Percentiles rank a stretch among this genome's conserved stretches.
phyloP scores from a whole-genome alignment of 1,140 invertebrate genomes.

The Heterodera schachtii region DNA sequence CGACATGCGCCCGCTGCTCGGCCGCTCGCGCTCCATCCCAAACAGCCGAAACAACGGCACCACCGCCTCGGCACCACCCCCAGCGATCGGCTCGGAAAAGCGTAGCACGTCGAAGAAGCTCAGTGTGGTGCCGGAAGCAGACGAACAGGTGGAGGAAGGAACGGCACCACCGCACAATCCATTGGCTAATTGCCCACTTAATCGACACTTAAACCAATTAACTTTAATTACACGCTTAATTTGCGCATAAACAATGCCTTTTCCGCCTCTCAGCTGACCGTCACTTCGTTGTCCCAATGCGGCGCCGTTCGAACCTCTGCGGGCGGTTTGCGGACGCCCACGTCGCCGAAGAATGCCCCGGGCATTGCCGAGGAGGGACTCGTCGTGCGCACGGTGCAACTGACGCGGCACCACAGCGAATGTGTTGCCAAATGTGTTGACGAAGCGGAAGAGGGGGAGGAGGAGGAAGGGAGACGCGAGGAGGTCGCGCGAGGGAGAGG shows the following conservation, averaged over 20 bases:
- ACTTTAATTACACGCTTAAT: background rate
- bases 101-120: slow-evolving; percentile 47
- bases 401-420: slow-evolving; percentile 12
- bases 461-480: background rate
- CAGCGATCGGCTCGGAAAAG: slow-evolving; percentile 12
- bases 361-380: background rate
- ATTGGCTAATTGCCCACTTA: background rate
- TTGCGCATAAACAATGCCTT: too few species aligned
- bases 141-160: slow-evolving; percentile 44
- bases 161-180: too few species aligned
- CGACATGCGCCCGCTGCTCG: slow-evolving; percentile 24
- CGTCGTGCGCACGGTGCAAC: slow-evolving; percentile 3
- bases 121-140: slow-evolving; percentile 46
- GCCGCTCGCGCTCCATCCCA: slow-evolving; percentile 28
- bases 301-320: background rate
- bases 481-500: background rate
- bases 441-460: slow-evolving; percentile 20
- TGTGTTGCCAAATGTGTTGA: background rate
- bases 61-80: background rate
- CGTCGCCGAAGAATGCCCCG: slow-evolving; percentile 12
- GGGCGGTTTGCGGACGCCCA: background rate
- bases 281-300: slow-evolving; percentile 31
- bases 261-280: slow-evolving; percentile 16
- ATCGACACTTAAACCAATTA: background rate
- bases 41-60: slow-evolving; percentile 17